Base-by-base conservation (phyloP, 2,888 invertebrate species). In the Portevinia maculata region DNA sequence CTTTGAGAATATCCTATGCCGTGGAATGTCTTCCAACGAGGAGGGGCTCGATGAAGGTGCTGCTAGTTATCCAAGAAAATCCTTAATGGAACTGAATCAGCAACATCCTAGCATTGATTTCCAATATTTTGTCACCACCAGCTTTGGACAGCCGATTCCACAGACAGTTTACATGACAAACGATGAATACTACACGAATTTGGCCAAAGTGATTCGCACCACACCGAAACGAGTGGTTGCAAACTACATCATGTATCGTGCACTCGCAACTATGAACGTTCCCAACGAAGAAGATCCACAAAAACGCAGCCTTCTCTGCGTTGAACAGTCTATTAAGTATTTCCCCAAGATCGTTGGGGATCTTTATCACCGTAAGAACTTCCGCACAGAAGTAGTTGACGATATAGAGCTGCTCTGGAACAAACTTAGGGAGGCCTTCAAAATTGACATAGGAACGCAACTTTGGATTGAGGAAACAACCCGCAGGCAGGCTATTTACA, bases 311-410 rank as follows among this genome's bases (percentile, higher is more conserved):
- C 17, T 84, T 0, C 48, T 69, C 3, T 89, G 89, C 70, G 73
- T 88, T 1, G 70, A 81, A 0, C 59, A 74, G 3, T 86, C 87
- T 0, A 87, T 86, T 39, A 64, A 86, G 17, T 60, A 85, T 50
- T 89, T 90, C 13, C 76, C 90, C 9, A 89, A 88, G 52, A 87
- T 86, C 11, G 71, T 90, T 9, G 89, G 90, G 37, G 89, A 89
- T 15, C 87, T 90, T 86, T 85, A 88, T 44, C 87, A 87, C 57
- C 85, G 90, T 0, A 85, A 78, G 32, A 37, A 39, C 6, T 67
- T 44, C 19, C 71, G 57, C 15, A 84, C 86, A 0, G 84, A 75
- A 37, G 87, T 87, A 0, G 86, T 86, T 13, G 17, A 65, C 1
- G 89, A 89, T 37, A 74, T 90, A 0, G 85, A 87, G 1, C 75